A percentile compares a stretch with the other conserved stretches of the same genome.
These are phyloP conservation scores for Cacatua alba DNA, from an alignment of 2,113 vertebrate genomes.

Conservation along the genomic window DNA sequence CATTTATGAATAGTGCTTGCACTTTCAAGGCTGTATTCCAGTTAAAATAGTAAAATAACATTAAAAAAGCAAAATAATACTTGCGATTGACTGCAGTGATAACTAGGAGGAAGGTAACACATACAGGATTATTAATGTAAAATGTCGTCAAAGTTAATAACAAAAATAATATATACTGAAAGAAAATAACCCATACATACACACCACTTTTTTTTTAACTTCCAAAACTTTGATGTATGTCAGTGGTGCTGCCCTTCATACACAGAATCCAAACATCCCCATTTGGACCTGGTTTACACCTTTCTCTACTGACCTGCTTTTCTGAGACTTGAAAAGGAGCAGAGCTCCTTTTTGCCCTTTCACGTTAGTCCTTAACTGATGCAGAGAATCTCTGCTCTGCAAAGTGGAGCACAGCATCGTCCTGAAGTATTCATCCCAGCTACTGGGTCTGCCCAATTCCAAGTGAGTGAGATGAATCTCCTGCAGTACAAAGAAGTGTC, in stretches of 20 bases:
- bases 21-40: not conserved
- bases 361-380: not conserved
- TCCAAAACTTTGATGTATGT: not conserved
- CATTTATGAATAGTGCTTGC: conserved; percentile 2
- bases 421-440: not conserved
- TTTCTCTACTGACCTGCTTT: not conserved
- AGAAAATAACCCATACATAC: not conserved
- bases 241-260: not conserved
- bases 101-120: not conserved
- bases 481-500: not conserved
- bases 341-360: not conserved
- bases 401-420: not conserved
- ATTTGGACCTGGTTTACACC: not conserved
- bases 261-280: not conserved
- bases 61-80: not conserved
- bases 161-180: not conserved
- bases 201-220: not conserved
- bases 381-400: not conserved
- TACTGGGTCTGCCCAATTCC: not conserved
- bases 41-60: conserved; percentile 9
- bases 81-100: not conserved
- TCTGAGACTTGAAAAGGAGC: not conserved
- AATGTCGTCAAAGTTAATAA: not conserved
- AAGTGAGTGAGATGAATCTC: not conserved
- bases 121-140: not conserved